Evolutionary conservation across 2,797 vertebrate genomes (phyloP), one percentile per base, ranked within the genome.

Genomic region (Malacoctenus gilli): DNA sequence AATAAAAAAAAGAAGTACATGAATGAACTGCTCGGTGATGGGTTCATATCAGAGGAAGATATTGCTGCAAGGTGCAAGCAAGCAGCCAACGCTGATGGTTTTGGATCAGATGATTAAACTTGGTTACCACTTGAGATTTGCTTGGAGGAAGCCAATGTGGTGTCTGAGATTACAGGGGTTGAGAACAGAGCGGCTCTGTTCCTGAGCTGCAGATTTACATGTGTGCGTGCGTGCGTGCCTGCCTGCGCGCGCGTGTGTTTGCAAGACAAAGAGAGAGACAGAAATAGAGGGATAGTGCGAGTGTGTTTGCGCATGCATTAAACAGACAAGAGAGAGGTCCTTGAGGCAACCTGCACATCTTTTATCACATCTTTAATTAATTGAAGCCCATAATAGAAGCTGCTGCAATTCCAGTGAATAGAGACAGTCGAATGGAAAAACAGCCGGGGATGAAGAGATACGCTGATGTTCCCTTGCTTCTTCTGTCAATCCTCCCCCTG

Each of bases 301-400:
- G 55, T 69, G 82, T 75, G 73, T 80, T 79, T 78, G 66, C 21
- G 70, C 65, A 67, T 78, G 69, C 64, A 79, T 81, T 79, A 77
- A 60, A 63, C 43, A 85, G 75, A 82, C 67, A 79, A 65, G 77
- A 62, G 75, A 76, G 55, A 63, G 77, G 79, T 85, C 77, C 84
- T 82, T 62, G 40, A 87, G 83, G 77, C 80, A 78, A 83, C 73
- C 72, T 78, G 82, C 75, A 66, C 69, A 80, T 85, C 79, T 83
- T 79, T 85, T 69, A 89, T 89, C 77, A 80, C 83, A 81, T 82
- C 76, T 88, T 90, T 90, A 89, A 91, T 92, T 90, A 90, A 90
- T 88, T 77, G 77, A 82, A 87, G 71, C 83, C 73, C 72, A 80
- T 77, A 82, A 84, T 83, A 85, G 78, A 82, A 79, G 72, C 81